These are phyloP conservation scores for Zoroaster sp. DNA, from an alignment of 53 echinoderm and acorn worm species.

Conservation along the genomic window DNA sequence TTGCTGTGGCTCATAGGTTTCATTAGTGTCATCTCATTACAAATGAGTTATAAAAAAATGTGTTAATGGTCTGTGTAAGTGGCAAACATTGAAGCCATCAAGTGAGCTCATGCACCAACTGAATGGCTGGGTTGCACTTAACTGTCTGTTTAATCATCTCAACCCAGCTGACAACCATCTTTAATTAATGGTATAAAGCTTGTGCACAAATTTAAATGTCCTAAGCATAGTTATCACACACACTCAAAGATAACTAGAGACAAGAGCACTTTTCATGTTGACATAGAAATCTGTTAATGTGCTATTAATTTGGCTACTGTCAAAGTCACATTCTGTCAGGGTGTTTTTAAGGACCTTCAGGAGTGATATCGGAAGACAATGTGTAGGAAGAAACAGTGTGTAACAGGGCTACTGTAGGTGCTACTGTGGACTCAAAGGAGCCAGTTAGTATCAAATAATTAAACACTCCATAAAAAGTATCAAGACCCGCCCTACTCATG, in stretches of 20 bases:
- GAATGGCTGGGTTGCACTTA: background rate
- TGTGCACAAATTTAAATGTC: background rate
- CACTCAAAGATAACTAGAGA: too few relatives aligned
- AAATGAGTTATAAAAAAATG: background rate
- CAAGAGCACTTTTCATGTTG: background rate
- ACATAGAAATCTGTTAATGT: too few relatives aligned
- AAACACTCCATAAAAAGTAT: background rate
- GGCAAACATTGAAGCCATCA: background rate
- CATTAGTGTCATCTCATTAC: background rate
- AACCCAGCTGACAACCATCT: background rate
- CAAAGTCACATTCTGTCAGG: background rate
- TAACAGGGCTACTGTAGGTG: background rate
- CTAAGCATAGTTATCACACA: background rate
- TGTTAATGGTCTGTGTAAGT: slow-evolving; percentile 3
- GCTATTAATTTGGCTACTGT: background rate
- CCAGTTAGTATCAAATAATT: too few relatives aligned
- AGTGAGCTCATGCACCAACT: background rate
- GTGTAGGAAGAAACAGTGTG: background rate
- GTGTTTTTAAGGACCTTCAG: background rate
- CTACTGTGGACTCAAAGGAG: background rate
- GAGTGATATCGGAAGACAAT: background rate
- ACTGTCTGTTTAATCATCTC: background rate
- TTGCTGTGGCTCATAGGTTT: background rate
- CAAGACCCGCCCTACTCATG: background rate
- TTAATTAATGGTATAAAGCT: background rate